Base-by-base conservation (phyloP, 2,888 invertebrate species). In the Dasysyrphus albostriatus region DNA sequence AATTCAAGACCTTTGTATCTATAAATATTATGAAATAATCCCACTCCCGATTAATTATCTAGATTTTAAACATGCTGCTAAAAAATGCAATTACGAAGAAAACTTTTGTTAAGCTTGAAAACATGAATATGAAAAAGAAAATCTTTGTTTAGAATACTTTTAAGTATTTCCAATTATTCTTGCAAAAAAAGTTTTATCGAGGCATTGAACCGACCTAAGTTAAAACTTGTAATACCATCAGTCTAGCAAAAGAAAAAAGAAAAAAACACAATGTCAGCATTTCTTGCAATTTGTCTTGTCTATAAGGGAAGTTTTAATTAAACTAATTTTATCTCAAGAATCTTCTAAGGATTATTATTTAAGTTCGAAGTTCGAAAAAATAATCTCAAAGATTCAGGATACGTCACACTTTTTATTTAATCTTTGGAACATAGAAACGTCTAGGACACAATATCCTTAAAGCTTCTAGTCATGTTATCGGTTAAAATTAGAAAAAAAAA, bases 401-500 rank as follows among this genome's bases (percentile, higher is more conserved):
- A 24, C 34, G 44, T 65, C 37, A 73, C 47, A 76, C 67, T 51
- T 44, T 34, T 24, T 63, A 3, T 24, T n/a, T 1, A 42, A 29
- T 63, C 47, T 29, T 12, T 16, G 12, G 16, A 34, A 42, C n/a
- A 63, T 72, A 7, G 65, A 47, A 16, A 49, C 29, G 34, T 37
- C n/a, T 44, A 74, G 16, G 10, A 75, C 16, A 42, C 8, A n/a
- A 51, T 44, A 69, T 74, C 65, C 65, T 37, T 67, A 65, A 49
- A 73, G 32, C 73, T 51, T 69, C 37, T 32, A 76, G 44, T 32
- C 34, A 56, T 70, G 24, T 51, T 63, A 75, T 65, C 56, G 49
- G 74, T 58, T 37, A 39, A 16, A 47, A 47, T 2, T 2, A 47
- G 16, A 44, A n/a, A 29, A 80, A 69, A 75, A 75, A 78, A 75